These are phyloP conservation scores for Leucoptera coffeella DNA, from an alignment of 2,888 invertebrate species.

Conservation along the genomic window DNA sequence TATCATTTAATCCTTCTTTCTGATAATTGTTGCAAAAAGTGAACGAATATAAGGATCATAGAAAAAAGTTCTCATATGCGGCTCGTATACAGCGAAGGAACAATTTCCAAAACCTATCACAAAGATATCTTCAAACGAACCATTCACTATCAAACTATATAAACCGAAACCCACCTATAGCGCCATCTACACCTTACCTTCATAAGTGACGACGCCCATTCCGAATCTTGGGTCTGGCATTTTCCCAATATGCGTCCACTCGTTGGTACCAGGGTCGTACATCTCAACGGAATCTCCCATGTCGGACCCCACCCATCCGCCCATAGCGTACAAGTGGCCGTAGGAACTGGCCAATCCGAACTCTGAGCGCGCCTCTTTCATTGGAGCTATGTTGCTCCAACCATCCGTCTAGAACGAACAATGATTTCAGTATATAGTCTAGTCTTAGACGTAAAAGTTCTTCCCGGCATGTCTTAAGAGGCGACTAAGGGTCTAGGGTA, in stretches of 20 bases:
- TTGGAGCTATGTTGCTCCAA: slow-evolving; percentile 60
- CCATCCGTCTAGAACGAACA: slow-evolving; percentile 33
- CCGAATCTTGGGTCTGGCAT: slow-evolving; percentile 83
- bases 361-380: slow-evolving; percentile 83
- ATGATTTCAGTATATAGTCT: background rate
- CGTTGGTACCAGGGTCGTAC: slow-evolving; percentile 73
- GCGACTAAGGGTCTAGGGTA: too few relatives aligned
- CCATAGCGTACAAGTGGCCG: slow-evolving; percentile 79
- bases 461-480: too few relatives aligned
- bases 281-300: slow-evolving; percentile 85
- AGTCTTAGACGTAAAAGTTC: background rate
- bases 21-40: too few relatives aligned
- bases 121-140: too few relatives aligned
- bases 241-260: slow-evolving; percentile 71
- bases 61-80: too few relatives aligned
- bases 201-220: slow-evolving; percentile 83
- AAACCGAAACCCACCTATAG: too few relatives aligned
- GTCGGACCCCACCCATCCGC: slow-evolving; percentile 91
- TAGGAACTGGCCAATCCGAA: slow-evolving; percentile 82
- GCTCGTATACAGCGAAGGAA: too few relatives aligned
- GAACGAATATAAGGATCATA: too few relatives aligned
- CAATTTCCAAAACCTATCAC: too few relatives aligned
- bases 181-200: slow-evolving; percentile 45
- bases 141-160: too few relatives aligned
- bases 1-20: too few relatives aligned